A percentile compares a stretch with the other conserved stretches of the same genome.
These are phyloP conservation scores for Centrocercus urophasianus DNA, from an alignment of 2,113 vertebrate genomes.

Conservation along the genomic window DNA sequence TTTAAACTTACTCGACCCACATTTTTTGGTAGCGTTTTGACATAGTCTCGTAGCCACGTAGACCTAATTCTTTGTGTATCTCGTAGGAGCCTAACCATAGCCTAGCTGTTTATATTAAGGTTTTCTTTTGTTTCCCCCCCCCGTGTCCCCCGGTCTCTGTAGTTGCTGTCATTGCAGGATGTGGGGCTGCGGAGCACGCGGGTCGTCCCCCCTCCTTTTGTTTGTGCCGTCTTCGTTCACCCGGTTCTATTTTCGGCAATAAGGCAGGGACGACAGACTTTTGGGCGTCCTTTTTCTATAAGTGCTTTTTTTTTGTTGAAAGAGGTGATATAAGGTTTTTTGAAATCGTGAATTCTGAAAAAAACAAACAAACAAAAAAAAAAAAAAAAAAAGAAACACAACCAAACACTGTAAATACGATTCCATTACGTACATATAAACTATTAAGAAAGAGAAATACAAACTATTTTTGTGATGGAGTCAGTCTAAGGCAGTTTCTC, in stretches of 20 bases:
- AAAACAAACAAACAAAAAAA: constrained; percentile 57
- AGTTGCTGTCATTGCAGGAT: constrained; percentile 81
- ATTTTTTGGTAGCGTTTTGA: constrained; percentile 77
- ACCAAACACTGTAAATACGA: constrained; percentile 93
- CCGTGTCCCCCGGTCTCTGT: constrained; percentile 39
- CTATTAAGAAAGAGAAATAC: constrained; percentile 89
- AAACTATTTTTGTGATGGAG: constrained; percentile 98
- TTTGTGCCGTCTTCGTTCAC: constrained; percentile 90
- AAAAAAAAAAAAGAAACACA: too few species aligned
- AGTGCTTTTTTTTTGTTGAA: constrained; percentile 97
- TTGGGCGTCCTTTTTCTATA: constrained; percentile 94
- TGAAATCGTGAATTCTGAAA: constrained; percentile 92
- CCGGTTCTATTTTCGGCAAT: constrained; percentile 99
- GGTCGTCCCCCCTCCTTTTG: constrained; percentile 73
- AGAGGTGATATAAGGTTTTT: constrained; percentile 90
- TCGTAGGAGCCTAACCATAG: constrained; percentile 82
- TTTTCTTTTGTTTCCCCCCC: constrained; percentile 63
- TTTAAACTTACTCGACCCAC: constrained; percentile 77
- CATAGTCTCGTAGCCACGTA: constrained; percentile 80
- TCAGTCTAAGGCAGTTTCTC: constrained; percentile 85
- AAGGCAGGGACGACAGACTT: constrained; percentile 96
- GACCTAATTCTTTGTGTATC: constrained; percentile 79
- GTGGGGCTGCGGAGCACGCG: constrained; percentile 78
- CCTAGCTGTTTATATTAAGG: constrained; percentile 79
- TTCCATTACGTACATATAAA: constrained; percentile 98